Percentiles rank a stretch among this genome's conserved stretches.
phyloP scores from a whole-genome alignment of 2,113 vertebrate genomes.

The Microcebus jonahi region DNA sequence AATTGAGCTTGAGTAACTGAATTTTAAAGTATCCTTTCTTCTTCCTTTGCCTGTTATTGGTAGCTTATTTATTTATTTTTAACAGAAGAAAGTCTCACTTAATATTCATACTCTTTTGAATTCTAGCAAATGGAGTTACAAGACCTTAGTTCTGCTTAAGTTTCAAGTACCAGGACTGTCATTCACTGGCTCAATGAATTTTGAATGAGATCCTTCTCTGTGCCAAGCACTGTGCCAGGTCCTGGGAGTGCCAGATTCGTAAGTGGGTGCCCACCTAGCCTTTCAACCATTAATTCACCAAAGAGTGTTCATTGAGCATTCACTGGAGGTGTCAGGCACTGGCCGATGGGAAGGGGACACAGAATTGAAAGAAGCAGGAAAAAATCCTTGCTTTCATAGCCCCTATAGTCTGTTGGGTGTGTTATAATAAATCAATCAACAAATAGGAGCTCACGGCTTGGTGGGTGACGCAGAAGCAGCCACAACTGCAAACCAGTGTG shows the following conservation, averaged over 20 bases:
- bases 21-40: background rate
- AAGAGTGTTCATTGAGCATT: background rate
- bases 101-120: background rate
- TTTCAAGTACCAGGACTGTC: background rate
- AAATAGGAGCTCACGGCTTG: background rate
- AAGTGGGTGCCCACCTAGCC: background rate
- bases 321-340: background rate
- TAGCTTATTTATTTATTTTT: background rate
- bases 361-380: background rate
- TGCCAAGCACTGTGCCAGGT: background rate
- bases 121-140: background rate
- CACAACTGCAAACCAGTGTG: background rate
- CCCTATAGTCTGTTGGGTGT: background rate
- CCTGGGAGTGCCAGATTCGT: background rate
- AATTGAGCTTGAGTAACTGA: constrained; percentile 18
- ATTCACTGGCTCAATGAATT: background rate
- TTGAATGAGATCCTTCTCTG: background rate
- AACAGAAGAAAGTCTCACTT: background rate
- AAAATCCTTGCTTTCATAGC: background rate
- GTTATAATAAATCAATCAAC: background rate
- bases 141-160: background rate
- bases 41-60: background rate
- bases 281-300: background rate
- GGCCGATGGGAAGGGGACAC: background rate
- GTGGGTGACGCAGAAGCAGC: background rate